phyloP scores from a whole-genome alignment of 1,140 invertebrate genomes.

The Bombyx mori region DNA sequence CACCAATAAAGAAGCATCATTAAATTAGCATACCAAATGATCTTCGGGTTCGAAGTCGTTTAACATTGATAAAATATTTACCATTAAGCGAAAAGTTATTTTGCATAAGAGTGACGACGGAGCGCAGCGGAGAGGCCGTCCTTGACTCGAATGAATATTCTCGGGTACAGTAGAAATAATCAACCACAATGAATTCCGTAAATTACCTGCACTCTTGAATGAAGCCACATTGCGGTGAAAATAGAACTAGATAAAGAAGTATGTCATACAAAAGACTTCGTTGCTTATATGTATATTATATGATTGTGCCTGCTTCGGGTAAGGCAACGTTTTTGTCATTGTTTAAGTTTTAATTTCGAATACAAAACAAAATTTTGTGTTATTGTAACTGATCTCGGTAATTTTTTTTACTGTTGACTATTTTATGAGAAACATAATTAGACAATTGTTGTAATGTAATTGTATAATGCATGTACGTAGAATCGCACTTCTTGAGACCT shows the following conservation, averaged over 20 bases:
- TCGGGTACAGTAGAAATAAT: constrained; percentile 21
- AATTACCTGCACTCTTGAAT: constrained; percentile 26
- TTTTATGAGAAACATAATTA: no score
- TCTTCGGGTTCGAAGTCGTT: no score
- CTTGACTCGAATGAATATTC: constrained; percentile 12
- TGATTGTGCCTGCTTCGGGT: neutral
- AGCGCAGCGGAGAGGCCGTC: constrained; percentile 3
- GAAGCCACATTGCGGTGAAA: neutral
- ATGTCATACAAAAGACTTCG: neutral
- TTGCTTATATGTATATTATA: neutral
- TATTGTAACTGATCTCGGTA: no score
- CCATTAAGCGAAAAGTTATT: neutral
- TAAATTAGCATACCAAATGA: no score
- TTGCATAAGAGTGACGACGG: constrained; percentile 10
- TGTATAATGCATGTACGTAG: no score
- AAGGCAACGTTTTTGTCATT: neutral
- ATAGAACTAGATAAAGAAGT: neutral
- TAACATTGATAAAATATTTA: no score
- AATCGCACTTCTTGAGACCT: no score
- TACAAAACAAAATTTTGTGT: no score
- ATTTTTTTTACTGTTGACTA: no score
- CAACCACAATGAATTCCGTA: constrained; percentile 23
- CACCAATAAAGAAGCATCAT: no score
- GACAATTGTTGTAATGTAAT: no score
- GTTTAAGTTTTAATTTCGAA: no score